phyloP scores from a whole-genome alignment of 1,140 invertebrate genomes.

The Wasmannia auropunctata region DNA sequence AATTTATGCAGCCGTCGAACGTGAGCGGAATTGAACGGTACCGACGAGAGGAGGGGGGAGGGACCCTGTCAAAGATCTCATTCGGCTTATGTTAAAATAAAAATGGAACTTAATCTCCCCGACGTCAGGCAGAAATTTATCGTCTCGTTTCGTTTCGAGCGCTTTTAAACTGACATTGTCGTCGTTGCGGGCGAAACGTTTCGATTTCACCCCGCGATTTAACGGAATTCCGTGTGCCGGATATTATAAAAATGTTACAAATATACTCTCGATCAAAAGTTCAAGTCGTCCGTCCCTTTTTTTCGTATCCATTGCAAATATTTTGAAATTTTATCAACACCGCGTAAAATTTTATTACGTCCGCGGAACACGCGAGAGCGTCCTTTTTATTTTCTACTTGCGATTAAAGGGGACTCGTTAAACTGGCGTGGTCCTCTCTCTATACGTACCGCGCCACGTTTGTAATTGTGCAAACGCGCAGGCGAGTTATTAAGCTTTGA shows the following conservation, averaged over 20 bases:
- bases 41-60: too few relatives aligned
- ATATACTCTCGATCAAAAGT: neutral
- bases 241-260: constrained; percentile 11
- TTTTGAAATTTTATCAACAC: neutral
- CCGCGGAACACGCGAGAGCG: neutral
- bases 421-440: too few relatives aligned
- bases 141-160: neutral
- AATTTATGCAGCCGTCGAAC: constrained; percentile 54
- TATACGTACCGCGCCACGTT: constrained; percentile 14
- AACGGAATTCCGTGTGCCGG: neutral
- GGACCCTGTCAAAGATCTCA: constrained; percentile 54
- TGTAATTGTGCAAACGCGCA: constrained; percentile 3
- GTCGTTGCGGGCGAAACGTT: constrained; percentile 5
- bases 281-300: constrained; percentile 9
- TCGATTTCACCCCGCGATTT: constrained; percentile 21
- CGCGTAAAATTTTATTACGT: neutral
- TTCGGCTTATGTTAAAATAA: constrained; percentile 58
- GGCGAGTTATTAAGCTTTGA: constrained; percentile 35
- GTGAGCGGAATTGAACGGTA: constrained; percentile 32
- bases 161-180: constrained; percentile 47
- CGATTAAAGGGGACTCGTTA: constrained; percentile 14
- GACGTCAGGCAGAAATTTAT: constrained; percentile 44
- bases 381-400: neutral
- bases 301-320: neutral
- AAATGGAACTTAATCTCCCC: constrained; percentile 39